A percentile compares a stretch with the other conserved stretches of the same genome.
Evolutionary conservation across 2,797 vertebrate species (phyloP).

Genomic region (Acanthornis magna): DNA sequence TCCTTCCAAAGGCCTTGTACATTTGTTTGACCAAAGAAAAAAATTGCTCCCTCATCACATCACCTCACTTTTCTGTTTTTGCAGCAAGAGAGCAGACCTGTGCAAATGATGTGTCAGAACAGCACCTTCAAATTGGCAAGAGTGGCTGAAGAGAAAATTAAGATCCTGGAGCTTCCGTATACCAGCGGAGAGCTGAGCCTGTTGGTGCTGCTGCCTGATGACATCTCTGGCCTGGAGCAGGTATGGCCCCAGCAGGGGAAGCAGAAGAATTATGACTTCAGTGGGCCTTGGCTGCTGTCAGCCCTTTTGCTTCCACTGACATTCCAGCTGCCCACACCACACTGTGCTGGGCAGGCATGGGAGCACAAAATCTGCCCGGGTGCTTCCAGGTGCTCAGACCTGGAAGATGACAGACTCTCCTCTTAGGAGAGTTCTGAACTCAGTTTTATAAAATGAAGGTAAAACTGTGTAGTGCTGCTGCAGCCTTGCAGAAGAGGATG

Average conservation of each 20-base stretch:
- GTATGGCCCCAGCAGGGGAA: neutral
- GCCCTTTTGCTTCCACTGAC: neutral
- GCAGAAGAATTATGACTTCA: neutral
- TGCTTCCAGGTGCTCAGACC: neutral
- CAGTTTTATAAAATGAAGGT: neutral
- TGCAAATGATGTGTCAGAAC: neutral
- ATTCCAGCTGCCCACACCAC: fast-evolving
- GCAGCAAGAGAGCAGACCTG: slow-evolving; percentile 6
- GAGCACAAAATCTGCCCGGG: neutral
- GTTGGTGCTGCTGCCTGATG: neutral
- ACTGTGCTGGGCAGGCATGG: neutral
- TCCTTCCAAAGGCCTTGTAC: neutral
- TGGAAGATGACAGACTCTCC: no score
- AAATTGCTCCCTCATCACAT: fast-evolving
- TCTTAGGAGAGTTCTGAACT: neutral
- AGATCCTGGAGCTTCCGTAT: neutral
- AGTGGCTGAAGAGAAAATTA: neutral
- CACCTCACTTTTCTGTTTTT: neutral
- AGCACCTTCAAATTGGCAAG: neutral
- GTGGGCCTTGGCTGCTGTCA: neutral
- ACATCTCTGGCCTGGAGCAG: neutral
- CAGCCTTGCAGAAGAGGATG: neutral
- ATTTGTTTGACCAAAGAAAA: neutral
- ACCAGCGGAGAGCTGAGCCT: neutral
- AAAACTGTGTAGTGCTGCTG: neutral